Percentiles rank a stretch among this genome's conserved stretches.
These are phyloP conservation scores for Paralichthys olivaceus DNA, from an alignment of 2,113 vertebrate species.

Conservation along the genomic window DNA sequence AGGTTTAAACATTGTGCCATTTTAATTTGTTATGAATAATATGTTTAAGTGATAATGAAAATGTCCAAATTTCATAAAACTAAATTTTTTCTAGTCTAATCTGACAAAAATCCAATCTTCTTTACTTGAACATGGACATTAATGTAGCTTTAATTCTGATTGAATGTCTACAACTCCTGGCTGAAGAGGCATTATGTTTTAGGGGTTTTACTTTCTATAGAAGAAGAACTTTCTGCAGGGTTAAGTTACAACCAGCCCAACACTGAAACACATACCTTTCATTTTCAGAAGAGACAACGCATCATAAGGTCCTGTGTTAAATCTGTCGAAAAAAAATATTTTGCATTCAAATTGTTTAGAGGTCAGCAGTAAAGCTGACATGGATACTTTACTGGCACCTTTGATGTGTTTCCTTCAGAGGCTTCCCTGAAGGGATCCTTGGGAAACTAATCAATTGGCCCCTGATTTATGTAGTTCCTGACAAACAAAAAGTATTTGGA, in stretches of 20 bases:
- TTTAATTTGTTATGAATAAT: too few species aligned
- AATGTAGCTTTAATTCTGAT: background rate
- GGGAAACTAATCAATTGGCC: background rate
- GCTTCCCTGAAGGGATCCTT: background rate
- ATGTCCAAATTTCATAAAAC: too few species aligned
- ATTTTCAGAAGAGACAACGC: background rate
- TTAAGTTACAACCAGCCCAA: background rate
- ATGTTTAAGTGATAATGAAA: too few species aligned
- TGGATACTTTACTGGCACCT: slow-evolving; percentile 4
- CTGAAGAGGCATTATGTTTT: background rate
- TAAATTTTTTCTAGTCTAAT: too few species aligned
- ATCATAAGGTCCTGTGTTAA: background rate
- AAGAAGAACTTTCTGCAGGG: too few species aligned
- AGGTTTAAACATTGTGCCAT: too few species aligned
- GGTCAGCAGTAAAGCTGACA: slow-evolving; percentile 41
- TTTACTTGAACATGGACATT: too few species aligned
- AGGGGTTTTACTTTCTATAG: too few species aligned
- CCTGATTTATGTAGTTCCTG: slow-evolving; percentile 4
- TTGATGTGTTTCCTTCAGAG: slow-evolving; percentile 11
- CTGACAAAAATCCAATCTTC: too few species aligned
- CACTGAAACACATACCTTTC: background rate
- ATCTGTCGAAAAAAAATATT: background rate
- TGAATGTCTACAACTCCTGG: background rate
- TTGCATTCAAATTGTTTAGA: background rate
- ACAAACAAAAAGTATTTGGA: slow-evolving; percentile 1